phyloP scores from a whole-genome alignment of 1,140 invertebrate species.

The Sinella curviseta region DNA sequence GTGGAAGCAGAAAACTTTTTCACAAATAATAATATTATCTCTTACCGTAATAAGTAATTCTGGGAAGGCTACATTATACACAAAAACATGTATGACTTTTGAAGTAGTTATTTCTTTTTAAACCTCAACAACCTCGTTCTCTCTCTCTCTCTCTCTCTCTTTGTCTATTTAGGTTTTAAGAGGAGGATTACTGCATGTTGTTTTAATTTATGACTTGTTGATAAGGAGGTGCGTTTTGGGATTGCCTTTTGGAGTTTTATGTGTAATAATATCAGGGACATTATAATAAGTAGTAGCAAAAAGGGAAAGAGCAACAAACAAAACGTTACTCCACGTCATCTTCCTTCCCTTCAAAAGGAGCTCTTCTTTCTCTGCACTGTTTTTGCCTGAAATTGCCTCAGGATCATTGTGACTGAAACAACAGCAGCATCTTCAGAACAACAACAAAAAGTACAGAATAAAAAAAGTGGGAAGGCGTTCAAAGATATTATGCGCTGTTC shows the following conservation, averaged over 20 bases:
- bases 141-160: too few relatives aligned
- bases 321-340: neutral
- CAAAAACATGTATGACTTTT: too few relatives aligned
- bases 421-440: neutral
- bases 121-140: too few relatives aligned
- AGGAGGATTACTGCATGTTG: too few relatives aligned
- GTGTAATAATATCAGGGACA: constrained; percentile 14
- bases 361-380: too few relatives aligned
- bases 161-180: too few relatives aligned
- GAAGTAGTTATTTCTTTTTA: too few relatives aligned
- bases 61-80: too few relatives aligned
- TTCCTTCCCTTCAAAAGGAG: too few relatives aligned
- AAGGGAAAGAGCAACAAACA: neutral
- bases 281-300: neutral
- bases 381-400: neutral
- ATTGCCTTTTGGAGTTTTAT: constrained; percentile 10
- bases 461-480: neutral
- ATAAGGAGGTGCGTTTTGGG: constrained; percentile 20
- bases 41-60: too few relatives aligned
- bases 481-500: neutral
- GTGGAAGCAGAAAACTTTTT: too few relatives aligned
- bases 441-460: neutral
- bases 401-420: neutral
- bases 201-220: constrained; percentile 20
- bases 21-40: too few relatives aligned